Evolutionary conservation across 2,888 invertebrate species (phyloP).

Genomic region (Synanthedon vespiformis): DNA sequence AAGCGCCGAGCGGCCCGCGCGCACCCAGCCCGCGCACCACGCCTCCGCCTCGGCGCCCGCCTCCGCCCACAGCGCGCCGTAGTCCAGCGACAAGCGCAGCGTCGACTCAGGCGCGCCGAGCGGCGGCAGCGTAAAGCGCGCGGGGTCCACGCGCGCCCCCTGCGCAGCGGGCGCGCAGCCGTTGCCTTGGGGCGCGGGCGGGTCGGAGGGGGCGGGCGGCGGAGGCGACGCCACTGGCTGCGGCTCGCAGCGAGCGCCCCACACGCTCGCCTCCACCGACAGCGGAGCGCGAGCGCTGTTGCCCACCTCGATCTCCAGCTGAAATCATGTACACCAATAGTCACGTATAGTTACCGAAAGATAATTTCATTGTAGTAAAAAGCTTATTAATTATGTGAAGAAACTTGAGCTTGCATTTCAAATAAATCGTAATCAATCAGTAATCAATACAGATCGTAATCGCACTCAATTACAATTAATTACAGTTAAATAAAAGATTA

Average conservation of each 20-base stretch:
- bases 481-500: too few species aligned
- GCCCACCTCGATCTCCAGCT: conserved; percentile 34
- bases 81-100: conserved; percentile 21
- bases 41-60: conserved; percentile 13
- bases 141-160: conserved; percentile 26
- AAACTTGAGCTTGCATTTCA: too few species aligned
- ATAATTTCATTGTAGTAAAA: too few species aligned
- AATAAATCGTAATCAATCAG: too few species aligned
- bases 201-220: conserved; percentile 12
- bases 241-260: conserved; percentile 21
- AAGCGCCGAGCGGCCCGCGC: conserved; percentile 36
- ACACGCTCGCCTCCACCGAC: conserved; percentile 22
- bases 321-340: conserved; percentile 5
- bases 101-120: conserved; percentile 26
- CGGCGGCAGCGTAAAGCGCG: conserved; percentile 25
- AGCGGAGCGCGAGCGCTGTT: conserved; percentile 28
- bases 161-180: conserved; percentile 9
- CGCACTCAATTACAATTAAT: too few species aligned
- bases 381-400: too few species aligned
- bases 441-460: too few species aligned
- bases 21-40: conserved; percentile 52
- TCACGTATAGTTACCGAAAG: too few species aligned
- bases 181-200: conserved; percentile 11
- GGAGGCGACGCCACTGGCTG: conserved; percentile 13
- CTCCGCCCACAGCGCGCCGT: conserved; percentile 32